Base-by-base conservation (phyloP, 2,797 vertebrate species). In the Xiphorhynchus erythropygius region DNA sequence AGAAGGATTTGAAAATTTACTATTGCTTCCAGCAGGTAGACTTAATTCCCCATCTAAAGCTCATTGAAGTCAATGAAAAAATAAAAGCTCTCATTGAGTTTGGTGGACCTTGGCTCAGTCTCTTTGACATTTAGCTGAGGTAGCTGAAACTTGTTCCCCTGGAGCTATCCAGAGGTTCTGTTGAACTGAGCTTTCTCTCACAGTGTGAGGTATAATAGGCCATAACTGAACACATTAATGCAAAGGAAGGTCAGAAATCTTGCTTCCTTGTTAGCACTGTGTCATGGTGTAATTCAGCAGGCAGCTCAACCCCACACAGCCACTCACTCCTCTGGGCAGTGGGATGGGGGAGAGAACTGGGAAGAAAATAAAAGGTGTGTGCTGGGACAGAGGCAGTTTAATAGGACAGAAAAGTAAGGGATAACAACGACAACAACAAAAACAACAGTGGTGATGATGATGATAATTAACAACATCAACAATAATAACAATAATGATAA, bases 161-260 rank as follows among this genome's bases (percentile, higher is more conserved):
- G 17, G 14, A 84, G 57, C 49, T 42, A 65, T 21, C 16, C 69
- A 76, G 37, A 67, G 50, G 14, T 69, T 81, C 57, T 87, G 68
- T 57, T 84, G 80, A 85, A 49, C 32, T 44, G 64, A 85, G 62
- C 24, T 78, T 80, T 60, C 27, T 35, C 24, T 60, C 65, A 56
- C 49, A 53, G 27, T 62, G 46, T 71, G 87, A 56, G 57, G 30
- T 81, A 4, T 18, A 77, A 82, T 1, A 70, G n/a, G 56, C 52
- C n/a, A 68, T 3, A 71, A 64, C 4, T 33, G 46, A 85, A n/a
- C 39, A 71, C 27, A 76, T 28, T n/a, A 62, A 18, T 25, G 56
- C 75, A 83, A 83, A 89, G 19, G 30, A 68, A 67, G 49, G 41
- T 53, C 82, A 90, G 78, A 74, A 93, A 50, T 88, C 49, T 70